phyloP scores from a whole-genome alignment of 2,888 invertebrate genomes.

The Trissoscelio sp. region DNA sequence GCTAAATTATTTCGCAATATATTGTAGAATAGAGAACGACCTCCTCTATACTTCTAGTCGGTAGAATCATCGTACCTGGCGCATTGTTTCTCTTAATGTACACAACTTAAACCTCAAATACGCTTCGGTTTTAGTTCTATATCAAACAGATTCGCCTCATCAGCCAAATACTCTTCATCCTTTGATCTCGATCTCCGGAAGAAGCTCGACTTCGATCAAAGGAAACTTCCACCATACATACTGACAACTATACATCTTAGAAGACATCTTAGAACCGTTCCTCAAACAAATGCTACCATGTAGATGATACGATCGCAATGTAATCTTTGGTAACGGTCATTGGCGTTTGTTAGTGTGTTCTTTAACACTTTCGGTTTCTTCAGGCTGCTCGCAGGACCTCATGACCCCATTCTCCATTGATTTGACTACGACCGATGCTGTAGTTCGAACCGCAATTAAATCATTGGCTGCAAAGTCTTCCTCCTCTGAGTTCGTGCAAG shows the following conservation, averaged over 20 bases:
- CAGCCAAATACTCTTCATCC: constrained; percentile 1
- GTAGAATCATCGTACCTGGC: constrained; percentile 19
- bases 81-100: constrained; percentile 40
- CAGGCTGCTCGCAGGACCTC: constrained; percentile 3
- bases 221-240: not conserved
- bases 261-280: too few species aligned
- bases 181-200: constrained; percentile 20
- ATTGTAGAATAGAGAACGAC: constrained; percentile 15
- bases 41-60: not conserved
- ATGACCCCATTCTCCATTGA: constrained; percentile 21
- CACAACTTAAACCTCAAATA: constrained; percentile 25
- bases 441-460: constrained; percentile 11
- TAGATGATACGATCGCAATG: constrained; percentile 1
- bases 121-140: constrained; percentile 8
- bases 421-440: constrained; percentile 38
- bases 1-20: constrained; percentile 1
- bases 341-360: constrained; percentile 23
- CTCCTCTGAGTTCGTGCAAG: constrained; percentile 19
- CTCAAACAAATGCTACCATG: constrained; percentile 15
- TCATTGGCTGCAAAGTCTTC: not conserved
- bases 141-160: constrained; percentile 10
- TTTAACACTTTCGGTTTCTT: constrained; percentile 12
- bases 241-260: not conserved
- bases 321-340: constrained; percentile 61
- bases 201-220: constrained; percentile 9